phyloP scores from a whole-genome alignment of 2,888 invertebrate genomes.

The Rhingia rostrata region DNA sequence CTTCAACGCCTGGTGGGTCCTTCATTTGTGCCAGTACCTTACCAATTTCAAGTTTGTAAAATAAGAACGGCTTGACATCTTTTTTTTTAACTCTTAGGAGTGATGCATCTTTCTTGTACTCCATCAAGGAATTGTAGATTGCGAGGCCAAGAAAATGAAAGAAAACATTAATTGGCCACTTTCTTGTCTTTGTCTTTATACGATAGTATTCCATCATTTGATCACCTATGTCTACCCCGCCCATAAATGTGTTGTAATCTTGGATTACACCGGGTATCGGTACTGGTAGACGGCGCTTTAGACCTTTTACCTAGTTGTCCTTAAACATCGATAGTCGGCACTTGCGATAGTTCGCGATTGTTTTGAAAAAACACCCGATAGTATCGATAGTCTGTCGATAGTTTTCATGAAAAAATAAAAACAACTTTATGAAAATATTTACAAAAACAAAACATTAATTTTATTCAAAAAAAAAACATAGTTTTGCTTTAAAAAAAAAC shows the following conservation, averaged over 20 bases:
- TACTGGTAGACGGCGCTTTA: neutral
- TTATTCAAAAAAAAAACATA: too few species aligned
- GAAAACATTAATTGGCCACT: conserved; percentile 55
- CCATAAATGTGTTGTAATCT: conserved; percentile 47
- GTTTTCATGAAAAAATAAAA: too few species aligned
- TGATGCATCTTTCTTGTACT: conserved; percentile 47
- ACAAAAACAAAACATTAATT: too few species aligned
- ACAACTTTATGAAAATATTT: too few species aligned
- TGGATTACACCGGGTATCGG: conserved; percentile 45
- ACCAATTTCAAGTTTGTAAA: conserved; percentile 13
- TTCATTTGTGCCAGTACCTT: neutral
- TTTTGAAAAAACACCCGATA: too few species aligned
- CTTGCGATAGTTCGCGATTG: too few species aligned
- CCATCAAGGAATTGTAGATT: conserved; percentile 57
- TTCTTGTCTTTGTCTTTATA: conserved; percentile 47
- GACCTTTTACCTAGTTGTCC: too few species aligned
- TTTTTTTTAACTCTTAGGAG: neutral
- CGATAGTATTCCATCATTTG: conserved; percentile 60
- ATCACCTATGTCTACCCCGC: conserved; percentile 33
- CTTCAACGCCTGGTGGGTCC: too few species aligned
- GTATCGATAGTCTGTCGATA: too few species aligned
- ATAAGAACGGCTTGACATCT: neutral
- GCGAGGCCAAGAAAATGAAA: conserved; percentile 58
- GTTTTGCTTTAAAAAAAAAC: too few species aligned
- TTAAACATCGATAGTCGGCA: too few species aligned